Base-by-base conservation (phyloP, 1,140 invertebrate genomes). In the Megathymus violae region DNA sequence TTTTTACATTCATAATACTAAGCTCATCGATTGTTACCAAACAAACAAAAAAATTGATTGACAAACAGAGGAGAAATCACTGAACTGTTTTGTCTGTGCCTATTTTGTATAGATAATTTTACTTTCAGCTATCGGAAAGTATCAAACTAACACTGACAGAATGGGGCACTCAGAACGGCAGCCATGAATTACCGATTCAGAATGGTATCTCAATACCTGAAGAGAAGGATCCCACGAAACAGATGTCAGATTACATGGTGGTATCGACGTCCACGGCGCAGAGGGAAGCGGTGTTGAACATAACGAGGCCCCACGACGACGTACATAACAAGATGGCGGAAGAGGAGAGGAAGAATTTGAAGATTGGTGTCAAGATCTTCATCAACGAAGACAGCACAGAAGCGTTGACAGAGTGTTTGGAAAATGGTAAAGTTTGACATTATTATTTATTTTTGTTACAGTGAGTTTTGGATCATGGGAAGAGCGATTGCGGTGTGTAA, bases 61-160 rank as follows among this genome's bases (percentile, higher is more conserved):
- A n/a, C n/a, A n/a, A n/a, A n/a, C n/a, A n/a, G n/a, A n/a, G n/a
- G n/a, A n/a, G n/a, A n/a, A n/a, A n/a, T n/a, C n/a, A n/a, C n/a
- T n/a, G n/a, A n/a, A n/a, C n/a, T n/a, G n/a, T n/a, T n/a, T n/a
- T n/a, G n/a, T n/a, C n/a, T n/a, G n/a, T n/a, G n/a, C n/a, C n/a
- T n/a, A n/a, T n/a, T n/a, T n/a, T n/a, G n/a, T n/a, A n/a, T n/a
- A n/a, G n/a, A n/a, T n/a, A n/a, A n/a, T n/a, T n/a, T n/a, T n/a
- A n/a, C n/a, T n/a, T n/a, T n/a, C 82, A 96, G 95, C 74, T 96
- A 43, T 92, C 93, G 48, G 95, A 96, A 78, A 94, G 95, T 62
- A 91, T 96, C n/a, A 94, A 94, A 76, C 92, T 94, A 11, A 93
- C 94, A 0, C 71, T 94, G 16, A 92, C 91, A 40, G 92, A 94